Evolutionary conservation across 2,113 vertebrate species (phyloP).

Genomic region (Laterallus jamaicensis): DNA sequence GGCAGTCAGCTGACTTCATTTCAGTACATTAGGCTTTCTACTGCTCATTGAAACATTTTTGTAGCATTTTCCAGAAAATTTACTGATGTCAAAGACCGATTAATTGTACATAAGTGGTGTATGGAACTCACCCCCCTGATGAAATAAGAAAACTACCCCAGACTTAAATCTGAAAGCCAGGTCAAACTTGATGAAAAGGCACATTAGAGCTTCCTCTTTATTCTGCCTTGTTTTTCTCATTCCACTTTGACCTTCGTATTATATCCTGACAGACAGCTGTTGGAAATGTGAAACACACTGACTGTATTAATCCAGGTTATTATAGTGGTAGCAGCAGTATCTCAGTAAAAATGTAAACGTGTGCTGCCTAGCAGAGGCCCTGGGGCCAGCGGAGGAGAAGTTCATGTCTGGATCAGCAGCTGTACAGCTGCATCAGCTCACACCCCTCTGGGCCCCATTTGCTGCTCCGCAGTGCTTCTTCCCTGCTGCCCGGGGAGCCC

Average conservation of each 20-base stretch:
- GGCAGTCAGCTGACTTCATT: neutral
- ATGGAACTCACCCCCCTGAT: neutral
- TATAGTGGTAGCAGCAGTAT: neutral
- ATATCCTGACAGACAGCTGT: neutral
- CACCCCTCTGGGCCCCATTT: conserved; percentile 45
- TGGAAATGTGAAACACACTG: neutral
- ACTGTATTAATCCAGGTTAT: neutral
- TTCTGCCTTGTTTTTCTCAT: neutral
- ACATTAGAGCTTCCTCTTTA: neutral
- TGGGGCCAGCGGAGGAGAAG: neutral
- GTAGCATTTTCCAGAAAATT: neutral
- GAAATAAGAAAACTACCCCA: neutral
- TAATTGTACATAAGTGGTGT: neutral
- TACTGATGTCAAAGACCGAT: neutral
- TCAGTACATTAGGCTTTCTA: neutral
- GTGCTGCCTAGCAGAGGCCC: neutral
- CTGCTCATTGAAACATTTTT: neutral
- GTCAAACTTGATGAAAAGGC: neutral
- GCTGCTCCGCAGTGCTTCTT: neutral
- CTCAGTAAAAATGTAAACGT: neutral
- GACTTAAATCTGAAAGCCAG: neutral
- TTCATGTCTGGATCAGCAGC: conserved; percentile 22
- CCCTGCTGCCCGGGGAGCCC: neutral
- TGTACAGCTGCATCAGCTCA: conserved; percentile 58
- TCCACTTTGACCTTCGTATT: neutral